phyloP scores from a whole-genome alignment of 2,888 invertebrate genomes.

The Napeogenes sylphis region DNA sequence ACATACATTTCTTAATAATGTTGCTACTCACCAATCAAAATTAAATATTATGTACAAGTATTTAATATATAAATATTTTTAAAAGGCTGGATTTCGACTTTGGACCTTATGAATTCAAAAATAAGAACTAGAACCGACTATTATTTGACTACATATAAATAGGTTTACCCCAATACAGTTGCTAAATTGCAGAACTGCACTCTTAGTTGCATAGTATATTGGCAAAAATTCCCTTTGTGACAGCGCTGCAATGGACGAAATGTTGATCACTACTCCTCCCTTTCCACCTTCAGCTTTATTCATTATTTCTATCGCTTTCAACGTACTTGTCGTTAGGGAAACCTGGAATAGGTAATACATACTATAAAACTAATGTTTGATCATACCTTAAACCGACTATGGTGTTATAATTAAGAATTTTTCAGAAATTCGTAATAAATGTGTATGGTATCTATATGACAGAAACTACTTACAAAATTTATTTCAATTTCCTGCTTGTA shows the following conservation, averaged over 20 bases:
- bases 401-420: too few relatives aligned
- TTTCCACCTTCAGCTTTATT: constrained; percentile 37
- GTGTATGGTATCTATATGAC: background rate
- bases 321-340: constrained; percentile 33
- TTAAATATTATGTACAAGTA: too few relatives aligned
- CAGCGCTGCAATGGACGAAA: constrained; percentile 37
- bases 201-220: constrained; percentile 38
- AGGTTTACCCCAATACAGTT: constrained; percentile 39
- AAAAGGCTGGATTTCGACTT: too few relatives aligned
- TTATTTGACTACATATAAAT: too few relatives aligned
- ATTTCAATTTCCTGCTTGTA: constrained; percentile 47
- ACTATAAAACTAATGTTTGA: too few relatives aligned
- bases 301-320: constrained; percentile 40
- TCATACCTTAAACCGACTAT: too few relatives aligned
- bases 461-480: constrained; percentile 45
- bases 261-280: constrained; percentile 40
- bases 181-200: constrained; percentile 40
- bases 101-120: too few relatives aligned
- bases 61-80: too few relatives aligned
- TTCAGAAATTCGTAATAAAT: too few relatives aligned
- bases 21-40: too few relatives aligned
- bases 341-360: constrained; percentile 29
- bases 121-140: too few relatives aligned
- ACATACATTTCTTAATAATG: too few relatives aligned
- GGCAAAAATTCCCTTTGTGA: constrained; percentile 30